Base-by-base conservation (phyloP, 1,140 invertebrate species). In the Panulirus ornatus region DNA sequence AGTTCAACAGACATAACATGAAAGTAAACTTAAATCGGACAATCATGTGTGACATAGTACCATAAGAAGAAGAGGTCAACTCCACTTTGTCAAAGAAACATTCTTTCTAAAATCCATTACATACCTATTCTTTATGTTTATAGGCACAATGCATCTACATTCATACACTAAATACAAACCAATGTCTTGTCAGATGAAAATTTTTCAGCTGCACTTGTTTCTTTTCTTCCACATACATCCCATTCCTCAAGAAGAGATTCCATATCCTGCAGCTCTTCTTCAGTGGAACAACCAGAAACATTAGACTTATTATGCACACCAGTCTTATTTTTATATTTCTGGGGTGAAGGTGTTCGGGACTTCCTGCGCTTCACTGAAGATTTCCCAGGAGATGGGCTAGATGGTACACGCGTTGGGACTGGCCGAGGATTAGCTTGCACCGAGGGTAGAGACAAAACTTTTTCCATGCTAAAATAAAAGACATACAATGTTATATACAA, bases 251-350 rank as follows among this genome's bases (percentile, higher is more conserved):
- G 40, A 38, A 81, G 34, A 34, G 14, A 58, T 54, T 88, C 85
- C 85, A 88, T 79, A 40, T 88, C 85, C 51, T 78, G 58, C 36
- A 88, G 58, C 44, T 88, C 85, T 3, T 36, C 75, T 34, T 42
- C 54, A 30, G 22, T 9, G 6, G 84, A 87, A 1, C 9, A 22
- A 63, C 22, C 40, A 0, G 54, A 8, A 36, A 40, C 54, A 51
- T 40, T 63, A 27, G 14, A 3, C n/a, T 6, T 16, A 16, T 40
- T 75, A 3, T 75, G 11, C 8, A 22, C 30, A 58, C 14, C 16
- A 30, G 19, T 22, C 22, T 0, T 6, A 30, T 47, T 84, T 3
- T 84, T 40, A 2, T 14, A 30, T 54, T 88, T 88, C 42, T 34
- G 58, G 22, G 75, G 85, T 8, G 75, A 70, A 14, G 75, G 51